Evolutionary conservation across 2,797 vertebrate genomes (phyloP), one percentile per base, ranked within the genome.

Genomic region (Coracias cyanogaster): DNA sequence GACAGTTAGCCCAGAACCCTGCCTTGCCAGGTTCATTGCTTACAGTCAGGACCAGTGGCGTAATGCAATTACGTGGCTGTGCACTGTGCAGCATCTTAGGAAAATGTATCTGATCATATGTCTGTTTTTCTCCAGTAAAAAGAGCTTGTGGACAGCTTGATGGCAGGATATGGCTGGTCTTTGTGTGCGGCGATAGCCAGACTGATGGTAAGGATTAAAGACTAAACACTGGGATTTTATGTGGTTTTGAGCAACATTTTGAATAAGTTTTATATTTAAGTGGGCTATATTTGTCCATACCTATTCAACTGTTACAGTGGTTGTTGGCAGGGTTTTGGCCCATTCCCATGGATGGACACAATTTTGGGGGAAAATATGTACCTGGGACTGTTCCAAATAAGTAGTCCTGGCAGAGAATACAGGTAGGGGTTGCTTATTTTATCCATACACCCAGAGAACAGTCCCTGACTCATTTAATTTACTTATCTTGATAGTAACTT

Each of bases 71-170:
- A 96, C 3, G 4, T 21, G 71, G 51, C 80, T 86, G 71, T 67
- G 55, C 73, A 77, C 69, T 61, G 43, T 61, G 73, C 14, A 0
- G 90, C 78, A 86, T 95, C 95, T 90, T 45, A 73, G 88, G 77
- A 90, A 92, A 95, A 95, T 92, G 52, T 45, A 94, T 96, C 83
- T 93, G 82, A 79, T 94, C 91, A 13, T 91, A 77, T 46, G 61
- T 86, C 96, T 90, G 90, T 89, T 94, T 94, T 92, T 90, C 88
- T 93, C 80, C 84, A 86, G 80, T 82, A 77, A 84, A 94, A 95
- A 91, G 91, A 95, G 93, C 91, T 96, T 96, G 96, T 73, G 90
- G 96, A 96, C 96, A 97, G 95, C 88, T 97, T 95, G 94, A 96
- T 97, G 90, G 95, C 77, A 93, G 86, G 64, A 77, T 93, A 94